phyloP scores from a whole-genome alignment of 1,140 invertebrate genomes.

The Hetaerina americana region DNA sequence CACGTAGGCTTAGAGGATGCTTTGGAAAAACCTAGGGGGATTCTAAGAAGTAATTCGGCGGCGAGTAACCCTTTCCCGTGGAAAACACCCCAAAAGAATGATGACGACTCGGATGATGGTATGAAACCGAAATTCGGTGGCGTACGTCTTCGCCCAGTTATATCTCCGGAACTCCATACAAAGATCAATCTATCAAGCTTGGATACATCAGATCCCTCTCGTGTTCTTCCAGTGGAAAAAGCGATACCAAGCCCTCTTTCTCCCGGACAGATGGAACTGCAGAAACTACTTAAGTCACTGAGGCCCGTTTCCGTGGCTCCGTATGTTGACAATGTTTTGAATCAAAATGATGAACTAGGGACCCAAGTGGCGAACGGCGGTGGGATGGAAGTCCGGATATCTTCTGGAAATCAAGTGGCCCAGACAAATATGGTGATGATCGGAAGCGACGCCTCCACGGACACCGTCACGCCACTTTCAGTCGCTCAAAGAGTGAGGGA shows the following conservation, averaged over 20 bases:
- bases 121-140: background rate
- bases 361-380: slow-evolving; percentile 12
- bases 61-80: background rate
- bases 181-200: slow-evolving; percentile 26
- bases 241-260: slow-evolving; percentile 1
- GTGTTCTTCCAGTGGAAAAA: slow-evolving; percentile 10
- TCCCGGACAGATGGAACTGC: slow-evolving; percentile 24
- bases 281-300: slow-evolving; percentile 25
- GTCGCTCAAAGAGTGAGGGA: slow-evolving; percentile 32
- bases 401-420: background rate
- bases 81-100: background rate
- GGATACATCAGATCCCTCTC: slow-evolving; percentile 24
- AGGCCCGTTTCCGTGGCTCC: slow-evolving; percentile 18
- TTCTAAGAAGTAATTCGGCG: background rate
- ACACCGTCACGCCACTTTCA: slow-evolving; percentile 24
- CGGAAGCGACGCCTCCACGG: background rate
- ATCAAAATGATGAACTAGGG: slow-evolving; percentile 6
- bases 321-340: slow-evolving; percentile 2
- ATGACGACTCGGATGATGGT: slow-evolving; percentile 6
- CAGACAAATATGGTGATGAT: background rate
- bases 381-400: background rate
- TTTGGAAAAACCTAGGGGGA: background rate
- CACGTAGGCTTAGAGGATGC: background rate
- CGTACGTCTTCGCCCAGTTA: background rate
- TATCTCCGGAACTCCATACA: background rate